phyloP scores from a whole-genome alignment of 2,113 vertebrate species.

The Neopipo cinnamomea region DNA sequence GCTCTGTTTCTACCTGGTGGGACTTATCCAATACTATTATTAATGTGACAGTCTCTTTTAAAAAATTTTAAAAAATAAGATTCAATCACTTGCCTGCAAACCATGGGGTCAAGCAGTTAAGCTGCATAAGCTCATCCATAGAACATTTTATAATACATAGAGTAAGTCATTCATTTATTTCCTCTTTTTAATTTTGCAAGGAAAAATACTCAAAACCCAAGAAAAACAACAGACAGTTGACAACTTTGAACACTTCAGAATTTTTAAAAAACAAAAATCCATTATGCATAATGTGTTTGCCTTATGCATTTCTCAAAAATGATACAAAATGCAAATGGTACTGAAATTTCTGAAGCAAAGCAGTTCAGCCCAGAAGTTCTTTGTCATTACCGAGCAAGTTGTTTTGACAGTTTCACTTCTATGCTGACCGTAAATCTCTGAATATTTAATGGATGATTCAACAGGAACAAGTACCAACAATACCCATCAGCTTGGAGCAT shows the following conservation, averaged over 20 bases:
- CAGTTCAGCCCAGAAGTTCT: neutral
- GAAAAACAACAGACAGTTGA: neutral
- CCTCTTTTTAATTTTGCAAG: neutral
- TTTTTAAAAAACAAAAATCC: neutral
- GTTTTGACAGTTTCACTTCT: constrained; percentile 16
- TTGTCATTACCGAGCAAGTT: neutral
- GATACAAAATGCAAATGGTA: neutral
- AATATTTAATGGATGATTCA: neutral
- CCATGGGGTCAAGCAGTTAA: neutral
- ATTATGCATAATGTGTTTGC: neutral
- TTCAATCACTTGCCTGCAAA: neutral
- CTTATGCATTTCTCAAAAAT: neutral
- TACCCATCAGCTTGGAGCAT: neutral
- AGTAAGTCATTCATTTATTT: neutral
- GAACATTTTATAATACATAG: neutral
- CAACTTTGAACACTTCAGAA: neutral
- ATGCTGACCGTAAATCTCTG: neutral
- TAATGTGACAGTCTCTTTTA: neutral
- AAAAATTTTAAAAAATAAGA: neutral
- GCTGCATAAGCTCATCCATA: neutral
- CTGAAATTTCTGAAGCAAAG: neutral
- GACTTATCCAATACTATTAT: neutral
- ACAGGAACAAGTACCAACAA: neutral
- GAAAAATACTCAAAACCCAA: neutral
- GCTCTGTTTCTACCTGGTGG: neutral